Base-by-base conservation (phyloP, 1,140 invertebrate genomes). In the Eriosoma lanigerum region DNA sequence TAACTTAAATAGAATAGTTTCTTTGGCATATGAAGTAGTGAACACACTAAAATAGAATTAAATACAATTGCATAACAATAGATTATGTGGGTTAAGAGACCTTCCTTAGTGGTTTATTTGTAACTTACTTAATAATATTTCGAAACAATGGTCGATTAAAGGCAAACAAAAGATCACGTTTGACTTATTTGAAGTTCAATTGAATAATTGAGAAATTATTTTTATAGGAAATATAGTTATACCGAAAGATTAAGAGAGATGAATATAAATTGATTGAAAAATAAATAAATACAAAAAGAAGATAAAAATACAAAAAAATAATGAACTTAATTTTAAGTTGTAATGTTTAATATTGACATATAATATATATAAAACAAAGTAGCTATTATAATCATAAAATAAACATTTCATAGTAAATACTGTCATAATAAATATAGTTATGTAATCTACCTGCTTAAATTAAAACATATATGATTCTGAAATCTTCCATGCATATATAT, bases 111-210 rank as follows among this genome's bases (percentile, higher is more conserved):
- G 50, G 50, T 73, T 73, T 73, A 73, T 73, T 70, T n/a, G n/a
- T n/a, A n/a, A n/a, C n/a, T n/a, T n/a, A n/a, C n/a, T n/a, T n/a
- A n/a, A n/a, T n/a, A n/a, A n/a, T n/a, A n/a, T n/a, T n/a, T 29
- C 52, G 29, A 56, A 75, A 56, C 72, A 75, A 75, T 75, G 72
- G 52, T 75, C 72, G 52, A 75, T 75, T 75, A 75, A 56, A 32
- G 29, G 56, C 15, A 10, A 24, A 75, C 72, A 75, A 75, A 75
- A 15, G 72, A 26, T 75, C 72, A 56, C 72, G 72, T 56, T 75
- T 38, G 52, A 8, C 8, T 38, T 8, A 4, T 38, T 38, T 38
- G n/a, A 3, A 75, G 52, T 15, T 46, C 19, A 26, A n/a, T 19
- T 44, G 29, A 56, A 56, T 75, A 75, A 75, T 56, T 56, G 72